Percentiles rank a stretch among this genome's conserved stretches.
phyloP scores from a whole-genome alignment of 2,797 vertebrate species.

The Allobates femoralis region DNA sequence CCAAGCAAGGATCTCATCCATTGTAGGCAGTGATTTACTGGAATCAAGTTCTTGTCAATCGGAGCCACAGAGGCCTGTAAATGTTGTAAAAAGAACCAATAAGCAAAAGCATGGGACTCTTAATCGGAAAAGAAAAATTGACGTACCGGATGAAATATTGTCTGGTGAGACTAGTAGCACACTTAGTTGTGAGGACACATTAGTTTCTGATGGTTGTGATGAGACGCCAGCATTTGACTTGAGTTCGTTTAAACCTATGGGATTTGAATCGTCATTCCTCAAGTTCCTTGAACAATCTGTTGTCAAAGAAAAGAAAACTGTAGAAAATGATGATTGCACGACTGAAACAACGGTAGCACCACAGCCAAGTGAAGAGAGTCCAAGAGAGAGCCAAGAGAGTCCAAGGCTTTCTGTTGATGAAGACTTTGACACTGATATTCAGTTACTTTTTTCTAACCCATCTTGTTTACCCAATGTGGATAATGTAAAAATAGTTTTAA shows the following conservation, averaged over 20 bases:
- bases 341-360: conserved; percentile 72
- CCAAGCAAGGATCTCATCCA: conserved; percentile 69
- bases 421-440: conserved; percentile 78
- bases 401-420: conserved; percentile 67
- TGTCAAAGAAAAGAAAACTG: conserved; percentile 87
- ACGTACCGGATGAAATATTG: conserved; percentile 70
- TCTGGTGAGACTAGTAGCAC: conserved; percentile 63
- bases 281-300: conserved; percentile 94
- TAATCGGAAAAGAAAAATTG: conserved; percentile 76
- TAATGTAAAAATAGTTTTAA: conserved; percentile 88
- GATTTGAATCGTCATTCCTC: conserved; percentile 95
- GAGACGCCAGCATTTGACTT: conserved; percentile 82
- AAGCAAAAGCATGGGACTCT: conserved; percentile 77
- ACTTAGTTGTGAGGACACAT: conserved; percentile 79
- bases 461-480: conserved; percentile 81
- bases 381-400: conserved; percentile 41
- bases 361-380: conserved; percentile 66
- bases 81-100: conserved; percentile 74
- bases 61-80: conserved; percentile 74
- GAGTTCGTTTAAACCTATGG: conserved; percentile 95
- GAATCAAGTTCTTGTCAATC: conserved; percentile 69
- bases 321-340: conserved; percentile 77
- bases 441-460: conserved; percentile 86
- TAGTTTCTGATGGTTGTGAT: conserved; percentile 76
- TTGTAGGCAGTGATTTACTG: conserved; percentile 72